Percentiles rank a stretch among this genome's conserved stretches.
phyloP scores from a whole-genome alignment of 2,888 invertebrate species.

The Baccha elongata region DNA sequence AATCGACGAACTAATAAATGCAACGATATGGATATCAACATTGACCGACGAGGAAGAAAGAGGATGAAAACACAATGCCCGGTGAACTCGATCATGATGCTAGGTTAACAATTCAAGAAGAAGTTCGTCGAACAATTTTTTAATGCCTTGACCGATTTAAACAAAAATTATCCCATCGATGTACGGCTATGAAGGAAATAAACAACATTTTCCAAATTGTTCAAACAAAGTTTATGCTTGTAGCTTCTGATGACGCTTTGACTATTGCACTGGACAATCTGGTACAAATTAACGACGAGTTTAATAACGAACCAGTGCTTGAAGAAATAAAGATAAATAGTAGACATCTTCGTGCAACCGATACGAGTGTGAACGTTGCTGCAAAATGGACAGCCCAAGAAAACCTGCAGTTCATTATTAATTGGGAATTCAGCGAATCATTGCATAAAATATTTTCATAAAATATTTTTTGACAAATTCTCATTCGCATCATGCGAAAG shows the following conservation, averaged over 20 bases:
- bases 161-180: too few species aligned
- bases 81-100: neutral
- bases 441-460: constrained; percentile 19
- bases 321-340: neutral
- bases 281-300: constrained; percentile 25
- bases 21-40: too few species aligned
- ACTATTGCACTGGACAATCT: constrained; percentile 24
- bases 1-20: too few species aligned
- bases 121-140: constrained; percentile 25
- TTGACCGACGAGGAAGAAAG: too few species aligned
- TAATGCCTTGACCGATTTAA: constrained; percentile 29
- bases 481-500: constrained; percentile 22
- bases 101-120: constrained; percentile 24
- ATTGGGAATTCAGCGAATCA: constrained; percentile 33
- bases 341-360: neutral
- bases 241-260: constrained; percentile 17
- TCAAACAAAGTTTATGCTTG: constrained; percentile 25
- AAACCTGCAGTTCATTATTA: too few species aligned
- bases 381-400: constrained; percentile 24
- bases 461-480: constrained; percentile 24
- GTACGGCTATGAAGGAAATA: constrained; percentile 24
- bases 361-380: constrained; percentile 12
- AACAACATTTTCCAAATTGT: constrained; percentile 30
- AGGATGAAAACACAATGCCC: neutral
- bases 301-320: neutral